Conservation (phyloP, 2,797 vertebrate genomes). For the Lagorchestes hirsutus region DNA sequence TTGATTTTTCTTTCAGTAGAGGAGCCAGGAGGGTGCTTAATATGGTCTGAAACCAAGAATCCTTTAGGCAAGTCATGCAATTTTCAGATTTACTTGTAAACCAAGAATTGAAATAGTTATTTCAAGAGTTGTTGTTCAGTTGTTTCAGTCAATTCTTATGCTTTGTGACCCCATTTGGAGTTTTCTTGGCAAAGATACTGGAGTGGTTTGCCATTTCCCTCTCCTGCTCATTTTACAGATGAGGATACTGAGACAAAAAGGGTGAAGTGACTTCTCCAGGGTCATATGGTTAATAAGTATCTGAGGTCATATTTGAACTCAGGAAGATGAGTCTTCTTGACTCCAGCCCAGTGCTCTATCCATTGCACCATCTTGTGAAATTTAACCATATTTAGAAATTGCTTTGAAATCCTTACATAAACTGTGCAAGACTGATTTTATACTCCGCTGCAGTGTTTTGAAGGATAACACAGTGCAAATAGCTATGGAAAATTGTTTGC, state of each 20-base stretch:
- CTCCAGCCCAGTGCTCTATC: background rate
- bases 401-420: conserved; percentile 44
- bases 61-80: background rate
- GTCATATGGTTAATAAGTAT: background rate
- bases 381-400: conserved; percentile 54
- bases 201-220: background rate
- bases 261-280: background rate
- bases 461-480: background rate
- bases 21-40: background rate
- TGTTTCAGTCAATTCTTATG: background rate
- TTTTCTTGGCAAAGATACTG: background rate
- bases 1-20: conserved; percentile 2
- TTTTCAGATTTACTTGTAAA: conserved; percentile 24
- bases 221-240: background rate
- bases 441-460: conserved; percentile 27
- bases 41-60: background rate
- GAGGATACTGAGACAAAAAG: background rate
- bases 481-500: background rate
- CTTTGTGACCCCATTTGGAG: background rate
- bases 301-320: background rate
- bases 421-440: conserved; percentile 24
- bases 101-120: conserved; percentile 25
- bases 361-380: background rate
- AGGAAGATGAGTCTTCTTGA: background rate
- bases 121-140: conserved; percentile 27